Conservation (phyloP, 2,888 invertebrate species). For the Drosophila atroscutellata region DNA sequence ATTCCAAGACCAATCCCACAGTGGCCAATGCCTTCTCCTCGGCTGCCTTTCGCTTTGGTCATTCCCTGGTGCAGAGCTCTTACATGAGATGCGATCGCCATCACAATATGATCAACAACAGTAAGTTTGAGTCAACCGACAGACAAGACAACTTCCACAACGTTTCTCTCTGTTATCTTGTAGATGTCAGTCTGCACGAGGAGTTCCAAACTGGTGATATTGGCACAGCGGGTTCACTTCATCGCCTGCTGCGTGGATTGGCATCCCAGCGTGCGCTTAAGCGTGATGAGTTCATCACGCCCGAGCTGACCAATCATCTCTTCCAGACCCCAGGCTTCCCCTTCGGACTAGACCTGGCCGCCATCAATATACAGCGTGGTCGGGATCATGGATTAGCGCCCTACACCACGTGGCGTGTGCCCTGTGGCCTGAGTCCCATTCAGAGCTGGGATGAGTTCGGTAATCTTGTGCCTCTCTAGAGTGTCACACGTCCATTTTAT, state of each 20-base stretch:
- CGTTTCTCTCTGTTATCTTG: not conserved
- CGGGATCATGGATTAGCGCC: constrained; percentile 94
- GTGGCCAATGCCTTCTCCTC: constrained; percentile 92
- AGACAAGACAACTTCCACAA: not conserved
- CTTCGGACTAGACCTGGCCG: constrained; percentile 94
- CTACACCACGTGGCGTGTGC: constrained; percentile 92
- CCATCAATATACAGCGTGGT: constrained; percentile 94
- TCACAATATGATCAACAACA: constrained; percentile 89
- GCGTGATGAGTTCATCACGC: constrained; percentile 92
- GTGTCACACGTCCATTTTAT: not conserved
- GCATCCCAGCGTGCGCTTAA: constrained; percentile 91
- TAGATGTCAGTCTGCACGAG: constrained; percentile 92
- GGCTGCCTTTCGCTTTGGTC: constrained; percentile 94
- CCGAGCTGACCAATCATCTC: constrained; percentile 92
- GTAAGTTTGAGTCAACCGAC: constrained; percentile 86
- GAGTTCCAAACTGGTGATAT: constrained; percentile 91
- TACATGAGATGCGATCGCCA: constrained; percentile 90
- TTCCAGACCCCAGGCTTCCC: constrained; percentile 90
- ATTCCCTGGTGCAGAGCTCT: constrained; percentile 92
- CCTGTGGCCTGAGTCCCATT: constrained; percentile 90
- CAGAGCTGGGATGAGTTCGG: constrained; percentile 89
- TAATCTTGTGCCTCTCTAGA: constrained; percentile 13
- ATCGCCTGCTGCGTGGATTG: constrained; percentile 91
- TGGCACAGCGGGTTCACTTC: constrained; percentile 92
- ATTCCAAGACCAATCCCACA: constrained; percentile 89